phyloP scores from a whole-genome alignment of 92 coral and sea anemone genomes.

The Siderastrea siderea region DNA sequence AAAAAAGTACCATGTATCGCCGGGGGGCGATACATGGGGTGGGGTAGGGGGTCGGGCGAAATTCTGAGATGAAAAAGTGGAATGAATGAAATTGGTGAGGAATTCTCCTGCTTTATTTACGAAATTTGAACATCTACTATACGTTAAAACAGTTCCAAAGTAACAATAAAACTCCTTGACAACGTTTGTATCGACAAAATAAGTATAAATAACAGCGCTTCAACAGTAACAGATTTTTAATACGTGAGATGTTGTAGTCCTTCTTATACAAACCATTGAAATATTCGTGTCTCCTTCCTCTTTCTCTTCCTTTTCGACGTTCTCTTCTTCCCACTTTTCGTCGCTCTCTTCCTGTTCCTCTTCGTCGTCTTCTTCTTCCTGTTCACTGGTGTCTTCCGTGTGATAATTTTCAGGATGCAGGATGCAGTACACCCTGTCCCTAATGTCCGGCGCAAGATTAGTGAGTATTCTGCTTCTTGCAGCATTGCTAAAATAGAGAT shows the following conservation, averaged over 20 bases:
- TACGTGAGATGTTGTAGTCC: not conserved
- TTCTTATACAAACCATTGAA: not conserved
- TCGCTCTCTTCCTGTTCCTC: not conserved
- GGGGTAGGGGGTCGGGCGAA: too few relatives aligned
- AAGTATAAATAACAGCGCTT: not conserved
- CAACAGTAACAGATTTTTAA: too few relatives aligned
- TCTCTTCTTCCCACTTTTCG: not conserved
- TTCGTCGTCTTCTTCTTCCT: not conserved
- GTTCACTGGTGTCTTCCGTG: not conserved
- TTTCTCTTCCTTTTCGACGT: not conserved
- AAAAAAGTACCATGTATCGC: too few relatives aligned
- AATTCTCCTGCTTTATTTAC: too few relatives aligned
- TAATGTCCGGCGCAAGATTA: slow-evolving; percentile 1
- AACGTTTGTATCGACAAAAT: not conserved
- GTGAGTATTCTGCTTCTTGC: slow-evolving; percentile 7
- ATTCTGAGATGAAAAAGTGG: too few relatives aligned
- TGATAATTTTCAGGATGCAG: not conserved
- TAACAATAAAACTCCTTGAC: not conserved
- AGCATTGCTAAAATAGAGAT: not conserved
- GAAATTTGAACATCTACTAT: not conserved
- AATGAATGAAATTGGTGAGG: too few relatives aligned
- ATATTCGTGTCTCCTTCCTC: not conserved
- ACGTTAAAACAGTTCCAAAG: too few relatives aligned
- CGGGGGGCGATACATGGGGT: too few relatives aligned
- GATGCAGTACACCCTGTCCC: slow-evolving; percentile 1